Percentiles rank a stretch among this genome's conserved stretches.
Conservation (phyloP, 2,113 vertebrate species). For the Trichomycterus rosablanca region DNA sequence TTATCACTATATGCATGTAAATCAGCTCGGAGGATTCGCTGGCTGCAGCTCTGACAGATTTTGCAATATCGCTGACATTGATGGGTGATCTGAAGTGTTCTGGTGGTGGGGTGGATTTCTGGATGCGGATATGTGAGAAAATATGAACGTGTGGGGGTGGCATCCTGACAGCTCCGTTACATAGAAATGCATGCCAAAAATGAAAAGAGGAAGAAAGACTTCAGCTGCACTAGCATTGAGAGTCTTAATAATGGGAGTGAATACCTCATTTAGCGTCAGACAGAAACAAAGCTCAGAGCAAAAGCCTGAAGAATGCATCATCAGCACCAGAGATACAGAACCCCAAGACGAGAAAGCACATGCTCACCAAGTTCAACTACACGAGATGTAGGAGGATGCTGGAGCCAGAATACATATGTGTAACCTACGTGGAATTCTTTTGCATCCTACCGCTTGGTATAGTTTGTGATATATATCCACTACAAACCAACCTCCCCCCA, state of each 20-base stretch:
- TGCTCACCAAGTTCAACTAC: no score
- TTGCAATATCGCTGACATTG: conserved; percentile 2
- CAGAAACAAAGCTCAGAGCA: conserved; percentile 28
- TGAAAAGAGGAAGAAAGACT: background rate
- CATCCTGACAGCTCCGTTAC: conserved; percentile 24
- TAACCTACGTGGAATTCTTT: no score
- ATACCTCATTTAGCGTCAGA: conserved; percentile 33
- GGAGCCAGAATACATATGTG: no score
- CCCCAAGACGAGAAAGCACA: background rate
- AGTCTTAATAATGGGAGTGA: conserved; percentile 31
- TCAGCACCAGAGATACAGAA: background rate
- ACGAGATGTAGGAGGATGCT: no score
- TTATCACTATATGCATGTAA: conserved; percentile 22
- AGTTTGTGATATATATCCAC: no score
- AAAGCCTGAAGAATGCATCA: conserved; percentile 12
- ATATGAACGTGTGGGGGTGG: conserved; percentile 1
- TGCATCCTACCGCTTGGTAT: no score
- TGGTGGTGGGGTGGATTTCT: background rate
- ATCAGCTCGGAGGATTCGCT: conserved; percentile 14
- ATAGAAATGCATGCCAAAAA: conserved; percentile 10
- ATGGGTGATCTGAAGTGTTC: conserved; percentile 7
- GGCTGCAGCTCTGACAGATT: conserved; percentile 3
- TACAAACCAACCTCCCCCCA: no score
- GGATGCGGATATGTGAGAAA: background rate
- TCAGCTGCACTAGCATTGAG: conserved; percentile 15